These are phyloP conservation scores for Andricus grossulariae DNA, from an alignment of 1,140 invertebrate species.

Conservation along the genomic window DNA sequence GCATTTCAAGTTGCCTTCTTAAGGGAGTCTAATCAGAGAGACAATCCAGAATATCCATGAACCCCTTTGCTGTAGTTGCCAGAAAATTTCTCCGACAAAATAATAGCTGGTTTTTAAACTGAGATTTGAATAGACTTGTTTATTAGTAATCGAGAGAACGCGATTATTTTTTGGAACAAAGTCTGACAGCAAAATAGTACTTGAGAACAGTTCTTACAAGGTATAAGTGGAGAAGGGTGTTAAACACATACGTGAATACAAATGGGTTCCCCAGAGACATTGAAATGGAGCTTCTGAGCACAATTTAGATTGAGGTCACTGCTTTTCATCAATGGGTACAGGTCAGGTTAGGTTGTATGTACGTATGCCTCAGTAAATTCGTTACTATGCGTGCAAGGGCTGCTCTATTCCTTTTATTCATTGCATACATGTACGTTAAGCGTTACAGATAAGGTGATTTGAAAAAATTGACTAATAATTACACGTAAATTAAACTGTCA, in stretches of 20 bases:
- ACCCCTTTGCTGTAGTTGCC: background rate
- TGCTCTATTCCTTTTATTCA: too few relatives aligned
- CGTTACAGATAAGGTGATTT: too few relatives aligned
- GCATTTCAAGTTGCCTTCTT: background rate
- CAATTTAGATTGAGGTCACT: constrained; percentile 19
- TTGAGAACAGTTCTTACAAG: constrained; percentile 14
- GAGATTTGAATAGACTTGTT: constrained; percentile 14
- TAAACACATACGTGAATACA: constrained; percentile 14
- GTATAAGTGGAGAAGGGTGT: constrained; percentile 1
- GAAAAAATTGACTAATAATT: too few relatives aligned
- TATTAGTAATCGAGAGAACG: constrained; percentile 16
- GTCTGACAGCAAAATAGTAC: constrained; percentile 24
- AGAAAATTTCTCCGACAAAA: background rate
- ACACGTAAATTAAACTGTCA: too few relatives aligned
- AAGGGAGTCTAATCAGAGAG: background rate
- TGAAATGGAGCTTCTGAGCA: constrained; percentile 11
- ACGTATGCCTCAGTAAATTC: too few relatives aligned
- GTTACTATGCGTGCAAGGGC: too few relatives aligned
- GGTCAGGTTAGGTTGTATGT: background rate
- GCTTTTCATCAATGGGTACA: constrained; percentile 5
- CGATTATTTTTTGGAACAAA: constrained; percentile 4
- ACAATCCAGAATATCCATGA: background rate
- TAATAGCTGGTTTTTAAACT: constrained; percentile 5
- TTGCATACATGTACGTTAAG: too few relatives aligned
- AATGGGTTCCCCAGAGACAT: constrained; percentile 10